These are phyloP conservation scores for Galaxea fascicularis DNA, from an alignment of 92 coral and sea anemone species.

Conservation along the genomic window DNA sequence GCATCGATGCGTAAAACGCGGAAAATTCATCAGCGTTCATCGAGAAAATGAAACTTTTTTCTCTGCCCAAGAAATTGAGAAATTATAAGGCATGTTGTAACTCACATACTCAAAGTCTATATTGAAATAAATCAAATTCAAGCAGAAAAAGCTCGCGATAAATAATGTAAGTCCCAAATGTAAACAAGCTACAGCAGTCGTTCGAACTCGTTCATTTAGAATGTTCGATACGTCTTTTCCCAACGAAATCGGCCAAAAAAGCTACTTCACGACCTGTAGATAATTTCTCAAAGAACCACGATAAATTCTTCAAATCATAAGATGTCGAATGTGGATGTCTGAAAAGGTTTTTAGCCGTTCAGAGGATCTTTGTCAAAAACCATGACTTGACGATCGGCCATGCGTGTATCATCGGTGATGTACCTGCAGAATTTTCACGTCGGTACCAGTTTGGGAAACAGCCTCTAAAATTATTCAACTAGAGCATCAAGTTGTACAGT, in stretches of 20 bases:
- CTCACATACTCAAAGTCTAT: slow-evolving; percentile 13
- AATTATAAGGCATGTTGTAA: background rate
- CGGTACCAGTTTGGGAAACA: slow-evolving; percentile 59
- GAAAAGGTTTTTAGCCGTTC: background rate
- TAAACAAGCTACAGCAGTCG: slow-evolving; percentile 61
- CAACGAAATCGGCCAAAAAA: background rate
- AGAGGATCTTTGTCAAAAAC: background rate
- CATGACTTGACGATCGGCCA: background rate
- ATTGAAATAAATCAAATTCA: slow-evolving; percentile 30
- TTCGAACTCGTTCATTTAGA: background rate
- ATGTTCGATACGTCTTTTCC: background rate
- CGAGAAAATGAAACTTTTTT: background rate
- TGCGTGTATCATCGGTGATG: slow-evolving; percentile 18
- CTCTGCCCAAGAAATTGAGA: background rate
- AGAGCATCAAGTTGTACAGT: slow-evolving; percentile 30
- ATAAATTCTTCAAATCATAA: background rate
- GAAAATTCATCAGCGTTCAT: slow-evolving; percentile 22
- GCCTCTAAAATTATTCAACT: slow-evolving; percentile 40
- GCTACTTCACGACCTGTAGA: too few species aligned
- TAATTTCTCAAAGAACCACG: background rate
- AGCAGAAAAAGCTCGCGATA: slow-evolving; percentile 54
- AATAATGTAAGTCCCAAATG: slow-evolving; percentile 63
- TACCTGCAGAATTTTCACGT: slow-evolving; percentile 64
- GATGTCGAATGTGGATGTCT: background rate
- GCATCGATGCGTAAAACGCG: slow-evolving; percentile 37